Base-by-base conservation (phyloP, 53 echinoderm and acorn worm species). In the Antedon mediterranea region DNA sequence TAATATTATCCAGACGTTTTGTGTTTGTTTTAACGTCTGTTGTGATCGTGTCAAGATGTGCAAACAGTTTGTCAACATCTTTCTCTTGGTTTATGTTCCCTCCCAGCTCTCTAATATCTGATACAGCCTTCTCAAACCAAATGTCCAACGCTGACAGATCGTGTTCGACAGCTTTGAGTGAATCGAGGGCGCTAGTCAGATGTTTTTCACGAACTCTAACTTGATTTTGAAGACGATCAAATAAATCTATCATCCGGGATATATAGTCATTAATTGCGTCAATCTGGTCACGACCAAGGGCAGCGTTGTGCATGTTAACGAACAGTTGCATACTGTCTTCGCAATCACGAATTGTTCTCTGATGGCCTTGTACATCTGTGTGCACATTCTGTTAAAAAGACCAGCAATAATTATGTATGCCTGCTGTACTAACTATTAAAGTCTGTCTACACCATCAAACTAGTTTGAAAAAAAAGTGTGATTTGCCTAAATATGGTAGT, bases 291-390 rank as follows among this genome's bases (percentile, higher is more conserved):
- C 89, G 90, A 34, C 82, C 88, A 75, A 98, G 90, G n/a, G 83
- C 80, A 83, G 84, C 86, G 73, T 88, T 87, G 83, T 90, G 76
- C 73, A 82, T 90, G 83, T 92, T 92, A 0, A 90, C 84, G 26
- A 98, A 90, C 79, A 90, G 90, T 37, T 81, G 88, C 74, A 93
- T 90, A 31, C 92, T 88, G 84, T 98, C 92, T 76, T 90, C 86
- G 71, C 90, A 78, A 73, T 92, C 98, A 88, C 93, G 93, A 81
- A 98, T 84, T 28, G 98, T 90, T 74, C 93, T 93, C 74, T 98
- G 98, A 34, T 88, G 83, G 70, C 72, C 76, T 31, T 86, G 81
- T 77, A 93, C 86, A 80, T 98, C 93, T 18, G 86, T 86, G 71
- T 93, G 98, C 9, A 98, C 86, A 31, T 73, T 32, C 97, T 95